Base-by-base conservation (phyloP, 2,888 invertebrate genomes). In the Drosophila multiciliata region DNA sequence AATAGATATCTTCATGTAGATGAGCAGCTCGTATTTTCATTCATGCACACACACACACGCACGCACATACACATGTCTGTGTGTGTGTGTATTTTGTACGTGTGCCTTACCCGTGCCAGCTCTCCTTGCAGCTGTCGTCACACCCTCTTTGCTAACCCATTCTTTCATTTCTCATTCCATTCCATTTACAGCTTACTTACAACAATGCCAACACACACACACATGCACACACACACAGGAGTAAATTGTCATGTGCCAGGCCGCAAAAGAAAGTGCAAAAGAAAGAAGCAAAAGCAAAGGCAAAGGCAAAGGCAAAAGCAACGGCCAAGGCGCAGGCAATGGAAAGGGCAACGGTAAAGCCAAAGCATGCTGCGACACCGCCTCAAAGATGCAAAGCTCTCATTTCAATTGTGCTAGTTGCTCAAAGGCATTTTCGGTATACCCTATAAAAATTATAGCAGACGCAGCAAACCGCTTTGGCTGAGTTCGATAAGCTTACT, bases 341-440 rank as follows among this genome's bases (percentile, higher is more conserved):
- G 29, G 29, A 29, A 54, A 48, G 12, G 32, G 38, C 33, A n/a
- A 48, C 42, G 45, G 17, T 45, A 42, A 38, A 58, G 26, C 29
- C 49, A 59, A 55, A 40, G 59, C 45, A 23, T 8, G 15, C 45
- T 70, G 58, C 52, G 48, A 62, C 50, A 66, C 61, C 50, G 70
- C 71, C 60, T 83, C 73, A 76, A 82, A 80, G 62, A 33, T 53
- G 17, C 55, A 15, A 23, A 54, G 32, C 26, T 26, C 62, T 68
- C 73, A 62, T 73, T 80, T 79, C 73, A 73, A 83, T 78, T 79
- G 75, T 79, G 73, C 48, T 64, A 75, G 45, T 66, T 65, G 75
- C 83, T 73, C 45, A 58, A 50, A 70, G 78, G 75, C 74, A 75
- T 67, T 78, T 76, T 66, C 52, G 52, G 45, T 42, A 15, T 54